Base-by-base conservation (phyloP, 1,140 invertebrate species). In the Orchesella cincta region DNA sequence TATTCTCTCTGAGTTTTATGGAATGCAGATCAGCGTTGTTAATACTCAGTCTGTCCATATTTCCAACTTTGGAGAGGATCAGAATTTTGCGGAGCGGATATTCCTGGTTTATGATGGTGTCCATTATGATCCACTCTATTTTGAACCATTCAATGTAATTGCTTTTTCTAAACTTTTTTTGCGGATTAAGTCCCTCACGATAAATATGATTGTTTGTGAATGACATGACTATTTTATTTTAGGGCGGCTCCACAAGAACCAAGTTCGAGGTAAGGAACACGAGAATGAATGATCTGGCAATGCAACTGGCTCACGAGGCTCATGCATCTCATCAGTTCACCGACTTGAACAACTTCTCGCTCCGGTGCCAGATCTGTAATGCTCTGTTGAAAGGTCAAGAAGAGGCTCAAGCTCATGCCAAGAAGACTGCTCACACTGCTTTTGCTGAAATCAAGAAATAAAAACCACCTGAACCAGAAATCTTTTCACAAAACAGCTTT, bases 41-140 rank as follows among this genome's bases (percentile, higher is more conserved):
- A 93, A 98, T 84, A 96, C 94, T 46, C 90, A 96, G 78, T 94
- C 94, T 86, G 91, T 90, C 34, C 92, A 94, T 76, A 93, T 98
- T 35, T 96, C 96, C 85, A 90, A 93, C 83, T 98, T 98, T 87
- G 96, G 96, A 5, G 96, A 98, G 86, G 94, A 97, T 86, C 90
- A 93, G 83, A 90, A 92, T 83, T 98, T 95, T 84, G 86, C 90
- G 26, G 87, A 93, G 67, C 86, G 96, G 83, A 93, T 96, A 16
- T 93, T 98, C 84, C 87, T 98, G 1, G 89, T 98, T 67, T 98
- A 98, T 85, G 95, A 98, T 87, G 96, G 96, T 26, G 94, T 98
- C 77, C 96, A 98, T 87, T 98, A 98, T 85, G 97, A 98, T 86
- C 94, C 95, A 0, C 85, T 98, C 0, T 93, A 95, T 83, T 88